Evolutionary conservation across 2,797 vertebrate genomes (phyloP).

Genomic region (Periophthalmus magnuspinnatus): DNA sequence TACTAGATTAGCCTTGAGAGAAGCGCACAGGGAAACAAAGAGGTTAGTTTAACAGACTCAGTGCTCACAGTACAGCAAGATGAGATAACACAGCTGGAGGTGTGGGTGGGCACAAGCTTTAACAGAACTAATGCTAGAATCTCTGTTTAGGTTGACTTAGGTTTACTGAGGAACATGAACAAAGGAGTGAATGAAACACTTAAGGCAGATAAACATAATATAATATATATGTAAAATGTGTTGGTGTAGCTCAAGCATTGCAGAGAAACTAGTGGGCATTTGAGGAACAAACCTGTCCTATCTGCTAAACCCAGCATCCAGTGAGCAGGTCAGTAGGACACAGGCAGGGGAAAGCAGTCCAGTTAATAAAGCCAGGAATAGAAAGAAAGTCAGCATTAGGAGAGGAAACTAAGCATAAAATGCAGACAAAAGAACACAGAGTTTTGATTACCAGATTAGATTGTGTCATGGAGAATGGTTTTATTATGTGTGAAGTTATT

Average conservation of each 20-base stretch:
- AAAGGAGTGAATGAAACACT: background rate
- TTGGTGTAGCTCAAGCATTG: slow-evolving; percentile 19
- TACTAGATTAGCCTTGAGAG: slow-evolving; percentile 88
- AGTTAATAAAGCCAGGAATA: slow-evolving; percentile 52
- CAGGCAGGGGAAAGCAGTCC: slow-evolving; percentile 70
- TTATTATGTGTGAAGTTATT: slow-evolving; percentile 11
- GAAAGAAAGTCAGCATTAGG: slow-evolving; percentile 77
- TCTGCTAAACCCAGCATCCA: slow-evolving; percentile 78
- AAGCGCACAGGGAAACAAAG: slow-evolving; percentile 35
- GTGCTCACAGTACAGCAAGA: slow-evolving; percentile 41
- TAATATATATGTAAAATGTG: background rate
- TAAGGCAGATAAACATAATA: background rate
- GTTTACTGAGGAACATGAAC: slow-evolving; percentile 2
- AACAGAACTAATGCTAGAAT: background rate
- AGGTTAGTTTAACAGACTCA: slow-evolving; percentile 30
- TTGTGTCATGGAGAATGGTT: slow-evolving; percentile 4
- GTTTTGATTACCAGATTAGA: slow-evolving; percentile 9
- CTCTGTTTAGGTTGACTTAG: background rate
- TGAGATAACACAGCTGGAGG: slow-evolving; percentile 36
- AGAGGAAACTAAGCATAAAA: slow-evolving; percentile 33
- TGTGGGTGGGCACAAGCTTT: slow-evolving; percentile 37
- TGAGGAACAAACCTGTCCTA: slow-evolving; percentile 83
- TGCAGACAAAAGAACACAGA: slow-evolving; percentile 10
- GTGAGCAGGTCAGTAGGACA: slow-evolving; percentile 50
- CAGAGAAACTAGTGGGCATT: slow-evolving; percentile 39